phyloP scores from a whole-genome alignment of 1,140 invertebrate genomes.

The Drosophila leontia region DNA sequence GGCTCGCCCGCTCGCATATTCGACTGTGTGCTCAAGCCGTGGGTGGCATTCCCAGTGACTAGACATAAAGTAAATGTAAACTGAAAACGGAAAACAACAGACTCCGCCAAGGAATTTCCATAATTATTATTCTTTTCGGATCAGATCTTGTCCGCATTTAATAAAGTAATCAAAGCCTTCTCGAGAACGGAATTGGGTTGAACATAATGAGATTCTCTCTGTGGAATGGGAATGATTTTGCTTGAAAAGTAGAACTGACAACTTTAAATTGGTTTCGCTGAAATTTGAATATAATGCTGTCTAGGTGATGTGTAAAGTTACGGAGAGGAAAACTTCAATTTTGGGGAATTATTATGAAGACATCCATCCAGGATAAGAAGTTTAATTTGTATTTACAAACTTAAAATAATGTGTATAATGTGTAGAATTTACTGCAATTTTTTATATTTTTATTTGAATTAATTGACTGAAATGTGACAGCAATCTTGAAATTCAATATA shows the following conservation, averaged over 20 bases:
- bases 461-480: no score
- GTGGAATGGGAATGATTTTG: constrained; percentile 20
- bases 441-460: neutral
- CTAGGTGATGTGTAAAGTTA: neutral
- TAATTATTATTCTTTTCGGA: constrained; percentile 71
- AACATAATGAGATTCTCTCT: constrained; percentile 30
- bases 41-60: constrained; percentile 73
- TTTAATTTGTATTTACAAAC: no score
- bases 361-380: no score
- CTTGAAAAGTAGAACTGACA: constrained; percentile 10
- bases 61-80: constrained; percentile 45
- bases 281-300: constrained; percentile 16
- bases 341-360: neutral
- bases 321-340: neutral
- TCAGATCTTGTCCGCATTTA: constrained; percentile 73
- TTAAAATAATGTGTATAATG: neutral
- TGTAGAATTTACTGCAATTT: neutral
- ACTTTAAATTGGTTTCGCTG: constrained; percentile 10
- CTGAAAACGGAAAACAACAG: constrained; percentile 40
- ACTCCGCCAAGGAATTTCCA: constrained; percentile 47
- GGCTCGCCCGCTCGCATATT: constrained; percentile 9
- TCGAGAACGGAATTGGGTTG: constrained; percentile 49
- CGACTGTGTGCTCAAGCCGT: constrained; percentile 45
- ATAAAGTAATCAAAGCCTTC: constrained; percentile 79
- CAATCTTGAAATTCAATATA: neutral